Evolutionary conservation across 2,113 vertebrate genomes (phyloP).

Genomic region (Loxodonta africana): DNA sequence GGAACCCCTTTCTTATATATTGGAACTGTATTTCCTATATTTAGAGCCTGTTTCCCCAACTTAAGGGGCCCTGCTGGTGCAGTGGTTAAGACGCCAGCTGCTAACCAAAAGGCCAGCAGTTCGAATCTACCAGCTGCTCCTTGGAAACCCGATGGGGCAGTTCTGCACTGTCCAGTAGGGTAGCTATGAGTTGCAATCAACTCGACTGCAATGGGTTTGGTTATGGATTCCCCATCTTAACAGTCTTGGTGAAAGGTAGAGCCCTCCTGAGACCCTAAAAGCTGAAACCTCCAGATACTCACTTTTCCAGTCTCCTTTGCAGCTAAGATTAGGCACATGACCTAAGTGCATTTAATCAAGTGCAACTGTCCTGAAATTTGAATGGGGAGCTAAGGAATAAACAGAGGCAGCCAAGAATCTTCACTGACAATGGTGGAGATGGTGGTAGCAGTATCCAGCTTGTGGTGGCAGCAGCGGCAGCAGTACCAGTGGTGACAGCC

Average conservation of each 20-base stretch:
- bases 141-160: too few relatives aligned
- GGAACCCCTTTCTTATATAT: neutral
- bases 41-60: neutral
- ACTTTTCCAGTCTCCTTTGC: neutral
- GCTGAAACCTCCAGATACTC: neutral
- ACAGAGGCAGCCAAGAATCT: neutral
- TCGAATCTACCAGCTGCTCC: too few relatives aligned
- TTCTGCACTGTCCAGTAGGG: too few relatives aligned
- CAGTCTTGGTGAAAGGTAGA: neutral
- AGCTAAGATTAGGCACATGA: neutral
- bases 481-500: neutral
- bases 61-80: neutral
- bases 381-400: neutral
- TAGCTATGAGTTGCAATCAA: too few relatives aligned
- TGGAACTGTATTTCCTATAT: neutral
- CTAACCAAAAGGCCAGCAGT: too few relatives aligned
- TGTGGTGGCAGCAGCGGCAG: neutral
- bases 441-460: too few relatives aligned
- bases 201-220: too few relatives aligned
- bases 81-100: too few relatives aligned
- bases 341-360: neutral
- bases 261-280: neutral
- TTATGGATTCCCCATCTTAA: neutral
- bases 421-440: neutral
- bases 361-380: neutral